phyloP scores from a whole-genome alignment of 2,888 invertebrate genomes.

The Leptinotarsa tumamoca region DNA sequence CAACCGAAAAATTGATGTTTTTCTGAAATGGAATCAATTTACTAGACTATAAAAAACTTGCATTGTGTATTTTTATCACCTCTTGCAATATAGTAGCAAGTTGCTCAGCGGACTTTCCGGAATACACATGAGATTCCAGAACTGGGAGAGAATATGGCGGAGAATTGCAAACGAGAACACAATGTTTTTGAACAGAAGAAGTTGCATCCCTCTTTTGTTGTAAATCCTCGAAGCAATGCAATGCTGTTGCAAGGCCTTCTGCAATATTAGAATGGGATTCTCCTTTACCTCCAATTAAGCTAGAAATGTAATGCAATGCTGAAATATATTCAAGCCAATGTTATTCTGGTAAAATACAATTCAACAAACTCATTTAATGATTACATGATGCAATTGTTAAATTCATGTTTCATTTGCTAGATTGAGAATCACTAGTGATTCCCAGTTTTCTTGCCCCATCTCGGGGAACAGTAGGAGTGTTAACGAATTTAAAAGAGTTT shows the following conservation, averaged over 20 bases:
- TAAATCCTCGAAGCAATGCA: conserved; percentile 91
- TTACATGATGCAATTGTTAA: not conserved
- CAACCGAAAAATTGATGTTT: conserved; percentile 86
- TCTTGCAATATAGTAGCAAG: conserved; percentile 83
- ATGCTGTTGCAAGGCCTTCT: conserved; percentile 88
- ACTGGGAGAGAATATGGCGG: conserved; percentile 91
- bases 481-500: no score
- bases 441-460: no score
- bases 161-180: conserved; percentile 89
- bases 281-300: conserved; percentile 89
- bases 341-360: no score
- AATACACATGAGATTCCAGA: conserved; percentile 78
- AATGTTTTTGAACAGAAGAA: conserved; percentile 75
- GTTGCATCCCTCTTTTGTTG: conserved; percentile 71
- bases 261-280: conserved; percentile 91
- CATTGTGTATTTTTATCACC: conserved; percentile 62
- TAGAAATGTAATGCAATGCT: conserved; percentile 58
- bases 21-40: conserved; percentile 66
- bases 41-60: not conserved
- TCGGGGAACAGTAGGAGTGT: no score
- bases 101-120: conserved; percentile 86
- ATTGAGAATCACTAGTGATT: no score
- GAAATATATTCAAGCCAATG: no score
- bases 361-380: not conserved
- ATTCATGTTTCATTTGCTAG: no score